These are phyloP conservation scores for Hydropsyche betteni DNA, from an alignment of 2,888 invertebrate genomes.

Conservation along the genomic window DNA sequence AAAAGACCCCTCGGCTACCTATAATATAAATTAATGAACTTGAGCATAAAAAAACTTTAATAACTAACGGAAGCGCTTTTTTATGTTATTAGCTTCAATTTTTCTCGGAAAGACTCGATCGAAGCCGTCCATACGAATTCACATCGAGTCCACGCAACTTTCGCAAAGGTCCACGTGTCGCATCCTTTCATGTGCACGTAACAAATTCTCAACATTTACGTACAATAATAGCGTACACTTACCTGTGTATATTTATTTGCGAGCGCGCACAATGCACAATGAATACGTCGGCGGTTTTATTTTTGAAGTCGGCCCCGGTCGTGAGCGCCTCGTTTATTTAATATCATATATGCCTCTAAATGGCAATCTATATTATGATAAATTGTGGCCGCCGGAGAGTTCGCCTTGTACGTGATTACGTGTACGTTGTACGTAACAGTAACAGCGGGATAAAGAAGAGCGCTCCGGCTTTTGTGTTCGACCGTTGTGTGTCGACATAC, in stretches of 20 bases:
- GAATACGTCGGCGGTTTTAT: conserved; percentile 46
- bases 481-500: too few species aligned
- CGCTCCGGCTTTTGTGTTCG: conserved; percentile 10
- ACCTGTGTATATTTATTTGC: conserved; percentile 42
- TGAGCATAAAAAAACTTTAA: conserved; percentile 21
- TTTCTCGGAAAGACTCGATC: conserved; percentile 6
- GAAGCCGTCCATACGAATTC: neutral
- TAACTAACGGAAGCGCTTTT: conserved; percentile 23
- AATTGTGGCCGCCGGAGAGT: conserved; percentile 40
- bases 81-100: conserved; percentile 5
- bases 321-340: conserved; percentile 51
- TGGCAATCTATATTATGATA: conserved; percentile 52
- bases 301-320: conserved; percentile 49
- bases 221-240: neutral
- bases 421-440: neutral
- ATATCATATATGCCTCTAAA: conserved; percentile 50
- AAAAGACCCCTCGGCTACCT: conserved; percentile 30
- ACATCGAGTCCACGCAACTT: neutral
- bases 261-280: conserved; percentile 14
- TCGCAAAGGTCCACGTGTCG: neutral
- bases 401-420: neutral
- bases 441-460: neutral
- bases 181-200: conserved; percentile 3
- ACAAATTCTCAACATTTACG: neutral
- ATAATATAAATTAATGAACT: conserved; percentile 31